phyloP scores from a whole-genome alignment of 1,140 invertebrate genomes.

The Aphis gossypii region DNA sequence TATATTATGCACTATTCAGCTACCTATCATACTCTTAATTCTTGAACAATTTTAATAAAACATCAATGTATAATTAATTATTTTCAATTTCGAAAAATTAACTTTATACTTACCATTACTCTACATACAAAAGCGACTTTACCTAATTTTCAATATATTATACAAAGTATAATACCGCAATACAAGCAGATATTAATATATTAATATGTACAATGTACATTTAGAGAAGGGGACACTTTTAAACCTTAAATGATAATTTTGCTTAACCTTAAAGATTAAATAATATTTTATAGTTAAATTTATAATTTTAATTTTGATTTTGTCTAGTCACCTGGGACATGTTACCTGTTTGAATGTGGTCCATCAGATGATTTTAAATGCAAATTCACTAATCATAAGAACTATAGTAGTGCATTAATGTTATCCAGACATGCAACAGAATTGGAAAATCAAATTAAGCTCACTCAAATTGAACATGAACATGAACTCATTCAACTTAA shows the following conservation, averaged over 20 bases:
- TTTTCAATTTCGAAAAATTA: no score
- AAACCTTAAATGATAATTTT: neutral
- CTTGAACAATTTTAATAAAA: no score
- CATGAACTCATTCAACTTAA: slow-evolving; percentile 79
- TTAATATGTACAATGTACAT: neutral
- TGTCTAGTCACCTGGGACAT: slow-evolving; percentile 81
- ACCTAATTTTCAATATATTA: neutral
- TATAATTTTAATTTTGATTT: neutral
- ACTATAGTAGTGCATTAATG: slow-evolving; percentile 87
- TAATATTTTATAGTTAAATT: neutral
- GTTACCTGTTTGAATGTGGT: slow-evolving; percentile 92
- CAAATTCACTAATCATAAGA: slow-evolving; percentile 87
- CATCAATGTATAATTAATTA: no score
- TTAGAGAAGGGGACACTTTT: neutral
- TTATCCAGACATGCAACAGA: slow-evolving; percentile 68
- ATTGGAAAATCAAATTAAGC: slow-evolving; percentile 74
- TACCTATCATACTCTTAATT: no score
- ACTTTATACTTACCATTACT: no score
- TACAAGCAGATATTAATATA: neutral
- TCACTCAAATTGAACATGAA: slow-evolving; percentile 82
- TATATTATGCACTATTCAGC: no score
- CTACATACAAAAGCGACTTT: neutral
- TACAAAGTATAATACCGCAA: neutral
- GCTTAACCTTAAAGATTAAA: neutral
- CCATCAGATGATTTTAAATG: slow-evolving; percentile 87